These are phyloP conservation scores for Sardina pilchardus DNA, from an alignment of 2,113 vertebrate species.

Conservation along the genomic window DNA sequence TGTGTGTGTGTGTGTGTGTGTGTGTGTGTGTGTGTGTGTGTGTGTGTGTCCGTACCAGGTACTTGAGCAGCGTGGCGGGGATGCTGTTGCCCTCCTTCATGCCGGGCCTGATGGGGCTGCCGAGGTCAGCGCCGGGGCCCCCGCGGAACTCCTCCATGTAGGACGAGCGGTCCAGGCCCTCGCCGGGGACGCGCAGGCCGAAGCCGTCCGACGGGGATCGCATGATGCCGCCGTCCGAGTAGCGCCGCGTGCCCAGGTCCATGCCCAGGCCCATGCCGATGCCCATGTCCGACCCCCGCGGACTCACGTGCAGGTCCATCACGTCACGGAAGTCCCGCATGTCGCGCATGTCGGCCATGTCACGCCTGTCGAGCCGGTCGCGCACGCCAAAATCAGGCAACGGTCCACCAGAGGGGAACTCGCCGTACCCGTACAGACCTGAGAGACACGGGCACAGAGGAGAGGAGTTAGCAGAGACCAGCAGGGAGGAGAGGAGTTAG, in stretches of 20 bases:
- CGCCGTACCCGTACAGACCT: slow-evolving; percentile 34
- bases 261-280: too few relatives aligned
- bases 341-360: neutral
- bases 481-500: too few relatives aligned
- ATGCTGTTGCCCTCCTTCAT: slow-evolving; percentile 53
- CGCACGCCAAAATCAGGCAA: slow-evolving; percentile 49
- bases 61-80: slow-evolving; percentile 64
- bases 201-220: slow-evolving; percentile 45
- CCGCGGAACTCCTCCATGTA: slow-evolving; percentile 50
- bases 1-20: too few relatives aligned
- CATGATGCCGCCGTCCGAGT: slow-evolving; percentile 48
- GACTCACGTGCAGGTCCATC: slow-evolving; percentile 28
- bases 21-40: neutral
- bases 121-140: neutral
- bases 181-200: slow-evolving; percentile 46
- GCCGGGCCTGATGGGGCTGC: slow-evolving; percentile 26
- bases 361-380: slow-evolving; percentile 9
- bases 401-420: slow-evolving; percentile 53
- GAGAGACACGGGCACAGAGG: neutral
- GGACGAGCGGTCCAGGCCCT: slow-evolving; percentile 47
- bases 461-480: neutral
- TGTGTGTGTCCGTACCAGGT: slow-evolving; percentile 60
- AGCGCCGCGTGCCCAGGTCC: slow-evolving; percentile 51
- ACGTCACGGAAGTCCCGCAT: neutral
- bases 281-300: slow-evolving; percentile 41